Base-by-base conservation (phyloP, 2,888 invertebrate genomes). In the Cryptus armator region DNA sequence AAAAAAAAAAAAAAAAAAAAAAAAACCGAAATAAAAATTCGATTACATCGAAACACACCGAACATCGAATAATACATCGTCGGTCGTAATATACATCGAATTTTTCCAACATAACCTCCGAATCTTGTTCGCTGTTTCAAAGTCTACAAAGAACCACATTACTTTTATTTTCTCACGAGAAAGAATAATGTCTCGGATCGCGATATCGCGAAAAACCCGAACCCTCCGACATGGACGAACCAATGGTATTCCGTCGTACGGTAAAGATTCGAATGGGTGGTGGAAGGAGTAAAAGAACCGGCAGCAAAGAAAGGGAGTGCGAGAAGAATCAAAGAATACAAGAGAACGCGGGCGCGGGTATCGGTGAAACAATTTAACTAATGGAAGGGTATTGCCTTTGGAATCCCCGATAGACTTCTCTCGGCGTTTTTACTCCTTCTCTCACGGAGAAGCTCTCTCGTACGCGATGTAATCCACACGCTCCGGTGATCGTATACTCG, bases 331-430 rank as follows among this genome's bases (percentile, higher is more conserved):
- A 88, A 84, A 89, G 89, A 88, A 88, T 87, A 88, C 86, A 87
- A 81, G 83, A 56, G 76, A 51, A 64, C 67, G 51, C 48, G 70
- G 44, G 32, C 43, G 71, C 29, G 74, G 82, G 88, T 89, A 89
- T 89, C 87, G 87, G 87, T 85, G 88, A 91, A 92, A 92, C 92
- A 92, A 92, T 92, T 92, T 92, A 92, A 92, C 92, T 92, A 92
- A 92, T 92, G 92, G 92, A 92, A 85, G 85, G 79, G 79, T 82
- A 91, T 91, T 89, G 90, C 89, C 88, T 82, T 83, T 86, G 86
- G 86, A 86, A 83, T 81, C 79, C 79, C 83, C 83, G 80, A 71
- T 80, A 83, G 83, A 80, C 75, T 80, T 80, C 79, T 85, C 77
- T 72, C 67, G 64, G 56, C 76, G 75, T 48, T 76, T 46, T 70